Evolutionary conservation across 2,888 invertebrate genomes (phyloP).

Genomic region (Cetonia aurata): DNA sequence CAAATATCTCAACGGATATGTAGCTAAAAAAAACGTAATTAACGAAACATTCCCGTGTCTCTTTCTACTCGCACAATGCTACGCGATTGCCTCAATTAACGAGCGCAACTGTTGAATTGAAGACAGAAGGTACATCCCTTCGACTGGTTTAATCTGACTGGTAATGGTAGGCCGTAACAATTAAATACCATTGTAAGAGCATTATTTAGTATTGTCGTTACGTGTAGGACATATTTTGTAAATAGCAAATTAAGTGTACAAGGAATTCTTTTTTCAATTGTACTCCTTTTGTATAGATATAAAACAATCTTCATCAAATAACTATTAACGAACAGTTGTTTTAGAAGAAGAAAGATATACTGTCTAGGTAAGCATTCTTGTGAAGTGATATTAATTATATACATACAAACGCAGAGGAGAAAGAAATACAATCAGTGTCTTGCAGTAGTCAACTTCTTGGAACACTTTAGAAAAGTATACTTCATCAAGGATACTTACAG

Average conservation of each 20-base stretch:
- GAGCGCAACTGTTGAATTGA: constrained; percentile 9
- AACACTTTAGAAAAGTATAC: too few relatives aligned
- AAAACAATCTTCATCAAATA: too few relatives aligned
- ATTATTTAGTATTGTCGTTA: constrained; percentile 4
- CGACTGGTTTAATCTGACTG: constrained; percentile 20
- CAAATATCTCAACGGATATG: constrained; percentile 28
- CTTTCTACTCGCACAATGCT: constrained; percentile 2
- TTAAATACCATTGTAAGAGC: constrained; percentile 6
- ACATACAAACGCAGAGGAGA: too few relatives aligned
- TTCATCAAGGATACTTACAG: too few relatives aligned
- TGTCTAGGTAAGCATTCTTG: too few relatives aligned
- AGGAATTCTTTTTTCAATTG: neutral
- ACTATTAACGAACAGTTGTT: too few relatives aligned
- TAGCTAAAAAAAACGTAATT: constrained; percentile 27
- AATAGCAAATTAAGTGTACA: neutral
- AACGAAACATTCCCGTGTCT: constrained; percentile 21
- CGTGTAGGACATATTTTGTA: neutral
- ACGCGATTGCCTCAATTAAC: constrained; percentile 27
- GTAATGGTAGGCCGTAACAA: constrained; percentile 12
- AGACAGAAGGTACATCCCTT: constrained; percentile 14
- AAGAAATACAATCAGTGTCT: too few relatives aligned
- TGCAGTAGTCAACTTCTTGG: too few relatives aligned
- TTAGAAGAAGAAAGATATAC: too few relatives aligned
- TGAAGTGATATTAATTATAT: too few relatives aligned
- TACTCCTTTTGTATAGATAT: neutral